A percentile compares a stretch with the other conserved stretches of the same genome.
phyloP scores from a whole-genome alignment of 2,888 invertebrate genomes.

The Pammene aurita region DNA sequence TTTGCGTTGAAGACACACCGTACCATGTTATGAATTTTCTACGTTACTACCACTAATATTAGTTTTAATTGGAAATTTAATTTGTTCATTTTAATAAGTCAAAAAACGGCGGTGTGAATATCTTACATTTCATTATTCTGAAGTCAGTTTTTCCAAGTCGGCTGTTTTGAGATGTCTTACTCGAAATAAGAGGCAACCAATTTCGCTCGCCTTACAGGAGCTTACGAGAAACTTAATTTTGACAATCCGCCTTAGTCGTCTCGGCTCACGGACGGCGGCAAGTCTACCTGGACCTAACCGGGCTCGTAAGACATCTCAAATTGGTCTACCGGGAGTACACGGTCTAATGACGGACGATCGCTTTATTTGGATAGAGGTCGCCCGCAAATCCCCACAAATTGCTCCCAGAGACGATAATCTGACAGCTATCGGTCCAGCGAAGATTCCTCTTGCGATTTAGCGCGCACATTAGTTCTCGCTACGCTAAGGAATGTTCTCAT shows the following conservation, averaged over 20 bases:
- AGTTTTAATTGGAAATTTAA: no score
- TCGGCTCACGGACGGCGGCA: not conserved
- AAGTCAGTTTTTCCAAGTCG: not conserved
- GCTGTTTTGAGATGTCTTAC: not conserved
- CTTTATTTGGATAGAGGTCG: constrained; percentile 63
- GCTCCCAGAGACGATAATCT: constrained; percentile 73
- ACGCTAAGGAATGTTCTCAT: constrained; percentile 67
- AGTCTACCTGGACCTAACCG: constrained; percentile 20
- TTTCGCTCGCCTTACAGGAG: constrained; percentile 7
- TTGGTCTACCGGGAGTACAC: constrained; percentile 50
- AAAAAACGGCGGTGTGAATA: no score
- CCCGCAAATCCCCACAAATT: constrained; percentile 76
- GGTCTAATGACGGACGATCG: constrained; percentile 61
- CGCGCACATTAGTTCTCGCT: constrained; percentile 61
- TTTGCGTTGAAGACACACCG: no score
- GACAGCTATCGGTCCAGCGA: constrained; percentile 59
- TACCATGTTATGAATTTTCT: no score
- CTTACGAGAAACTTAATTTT: constrained; percentile 29
- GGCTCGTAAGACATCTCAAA: constrained; percentile 42
- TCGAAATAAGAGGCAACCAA: not conserved
- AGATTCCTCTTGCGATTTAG: constrained; percentile 51
- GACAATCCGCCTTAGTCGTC: constrained; percentile 9
- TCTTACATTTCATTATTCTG: no score
- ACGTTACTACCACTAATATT: no score
- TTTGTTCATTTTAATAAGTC: no score